Evolutionary conservation across 2,888 invertebrate genomes (phyloP).

Genomic region (Lycaena phlaeas): DNA sequence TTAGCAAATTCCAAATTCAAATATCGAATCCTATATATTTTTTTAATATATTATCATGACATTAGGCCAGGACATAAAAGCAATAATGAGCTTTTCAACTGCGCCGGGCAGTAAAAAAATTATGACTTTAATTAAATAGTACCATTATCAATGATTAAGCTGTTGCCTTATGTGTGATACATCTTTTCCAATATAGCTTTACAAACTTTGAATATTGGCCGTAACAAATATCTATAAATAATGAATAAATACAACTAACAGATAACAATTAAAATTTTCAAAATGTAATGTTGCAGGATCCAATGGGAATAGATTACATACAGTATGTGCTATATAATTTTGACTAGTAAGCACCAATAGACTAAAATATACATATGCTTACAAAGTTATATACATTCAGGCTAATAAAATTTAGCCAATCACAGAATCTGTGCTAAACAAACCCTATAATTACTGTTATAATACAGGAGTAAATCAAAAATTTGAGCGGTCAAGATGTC

Average conservation of each 20-base stretch:
- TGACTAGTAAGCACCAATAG: slow-evolving; percentile 73
- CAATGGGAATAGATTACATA: slow-evolving; percentile 14
- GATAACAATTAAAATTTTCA: neutral
- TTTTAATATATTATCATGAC: no score
- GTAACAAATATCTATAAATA: slow-evolving; percentile 20
- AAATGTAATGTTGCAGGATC: neutral
- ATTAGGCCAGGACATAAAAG: no score
- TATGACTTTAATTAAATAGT: no score
- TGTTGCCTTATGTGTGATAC: no score
- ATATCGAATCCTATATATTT: no score
- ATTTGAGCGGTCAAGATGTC: slow-evolving; percentile 11
- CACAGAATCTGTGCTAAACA: slow-evolving; percentile 28
- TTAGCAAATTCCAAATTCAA: no score
- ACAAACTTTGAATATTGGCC: slow-evolving; percentile 9
- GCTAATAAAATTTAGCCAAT: slow-evolving; percentile 63
- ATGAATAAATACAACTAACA: slow-evolving; percentile 22
- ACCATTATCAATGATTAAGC: no score
- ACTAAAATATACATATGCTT: slow-evolving; percentile 47
- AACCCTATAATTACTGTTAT: slow-evolving; percentile 13
- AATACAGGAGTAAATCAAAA: slow-evolving; percentile 8
- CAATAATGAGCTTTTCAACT: no score
- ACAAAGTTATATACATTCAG: slow-evolving; percentile 43
- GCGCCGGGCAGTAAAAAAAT: no score
- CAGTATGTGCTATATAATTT: slow-evolving; percentile 62
- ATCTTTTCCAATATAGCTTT: no score